These are phyloP conservation scores for Morus bassanus DNA, from an alignment of 2,797 vertebrate genomes.

Conservation along the genomic window DNA sequence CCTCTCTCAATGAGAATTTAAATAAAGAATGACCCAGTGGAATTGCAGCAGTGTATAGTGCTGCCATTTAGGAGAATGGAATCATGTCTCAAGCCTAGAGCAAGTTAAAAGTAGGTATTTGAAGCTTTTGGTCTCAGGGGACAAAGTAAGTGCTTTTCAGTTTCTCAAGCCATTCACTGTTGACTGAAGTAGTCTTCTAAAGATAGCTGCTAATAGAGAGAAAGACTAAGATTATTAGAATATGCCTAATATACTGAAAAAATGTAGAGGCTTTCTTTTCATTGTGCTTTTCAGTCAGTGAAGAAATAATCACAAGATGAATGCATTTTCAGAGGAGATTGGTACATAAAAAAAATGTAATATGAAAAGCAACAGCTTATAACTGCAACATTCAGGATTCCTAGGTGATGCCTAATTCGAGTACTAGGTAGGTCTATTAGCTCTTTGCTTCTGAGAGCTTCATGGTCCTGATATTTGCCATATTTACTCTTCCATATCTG, in stretches of 20 bases:
- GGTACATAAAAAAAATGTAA: neutral
- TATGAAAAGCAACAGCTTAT: neutral
- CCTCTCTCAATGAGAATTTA: slow-evolving; percentile 54
- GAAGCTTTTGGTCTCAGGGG: neutral
- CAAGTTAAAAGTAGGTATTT: slow-evolving; percentile 9
- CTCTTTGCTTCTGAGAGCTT: neutral
- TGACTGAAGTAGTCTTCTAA: neutral
- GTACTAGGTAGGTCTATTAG: neutral
- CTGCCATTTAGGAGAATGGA: slow-evolving; percentile 28
- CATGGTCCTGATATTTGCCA: neutral
- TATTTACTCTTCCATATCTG: neutral
- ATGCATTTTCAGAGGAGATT: neutral
- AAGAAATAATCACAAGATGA: neutral
- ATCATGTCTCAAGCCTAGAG: slow-evolving; percentile 7
- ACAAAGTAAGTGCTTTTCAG: slow-evolving; percentile 20
- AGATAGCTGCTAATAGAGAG: neutral
- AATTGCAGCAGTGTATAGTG: slow-evolving; percentile 15
- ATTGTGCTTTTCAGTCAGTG: neutral
- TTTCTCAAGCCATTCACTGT: neutral
- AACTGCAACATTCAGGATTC: neutral
- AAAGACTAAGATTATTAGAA: neutral
- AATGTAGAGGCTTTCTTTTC: neutral
- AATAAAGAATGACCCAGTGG: slow-evolving; percentile 59
- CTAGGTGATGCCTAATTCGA: neutral
- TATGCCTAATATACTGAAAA: neutral